Evolutionary conservation across 2,113 vertebrate species (phyloP).

Genomic region (Eretmochelys imbricata): DNA sequence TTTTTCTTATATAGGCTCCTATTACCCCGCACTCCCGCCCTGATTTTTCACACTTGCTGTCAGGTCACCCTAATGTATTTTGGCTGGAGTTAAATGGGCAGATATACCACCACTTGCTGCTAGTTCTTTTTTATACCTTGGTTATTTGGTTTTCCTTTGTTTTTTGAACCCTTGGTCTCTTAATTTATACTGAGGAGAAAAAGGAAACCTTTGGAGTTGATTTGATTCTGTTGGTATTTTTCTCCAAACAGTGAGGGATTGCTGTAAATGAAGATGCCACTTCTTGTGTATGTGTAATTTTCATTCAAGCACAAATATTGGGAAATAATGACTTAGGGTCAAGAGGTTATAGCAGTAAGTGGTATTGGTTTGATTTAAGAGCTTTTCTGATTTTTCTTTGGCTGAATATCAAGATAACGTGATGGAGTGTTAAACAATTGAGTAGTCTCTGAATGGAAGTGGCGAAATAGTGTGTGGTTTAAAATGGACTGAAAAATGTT

Average conservation of each 20-base stretch:
- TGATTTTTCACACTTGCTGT: too few relatives aligned
- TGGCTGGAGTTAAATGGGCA: background rate
- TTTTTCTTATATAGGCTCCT: too few relatives aligned
- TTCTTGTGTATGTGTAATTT: background rate
- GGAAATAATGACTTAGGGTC: background rate
- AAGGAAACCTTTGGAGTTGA: background rate
- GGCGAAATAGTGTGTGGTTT: slow-evolving; percentile 3
- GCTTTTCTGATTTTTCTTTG: background rate
- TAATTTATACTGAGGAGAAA: background rate
- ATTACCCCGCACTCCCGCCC: too few relatives aligned
- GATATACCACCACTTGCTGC: background rate
- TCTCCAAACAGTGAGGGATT: background rate
- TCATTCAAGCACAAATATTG: background rate
- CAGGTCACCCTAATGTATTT: background rate
- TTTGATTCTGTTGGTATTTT: background rate
- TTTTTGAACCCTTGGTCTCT: background rate
- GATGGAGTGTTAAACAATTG: background rate
- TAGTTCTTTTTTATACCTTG: background rate
- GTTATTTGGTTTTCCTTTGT: background rate
- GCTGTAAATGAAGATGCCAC: background rate
- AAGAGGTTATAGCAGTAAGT: background rate
- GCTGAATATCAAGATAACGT: background rate
- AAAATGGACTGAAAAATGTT: background rate
- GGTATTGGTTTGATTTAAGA: background rate
- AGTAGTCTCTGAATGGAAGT: slow-evolving; percentile 10